Percentiles rank a stretch among this genome's conserved stretches.
Evolutionary conservation across 2,888 invertebrate genomes (phyloP).

Genomic region (Eristalis tenax): DNA sequence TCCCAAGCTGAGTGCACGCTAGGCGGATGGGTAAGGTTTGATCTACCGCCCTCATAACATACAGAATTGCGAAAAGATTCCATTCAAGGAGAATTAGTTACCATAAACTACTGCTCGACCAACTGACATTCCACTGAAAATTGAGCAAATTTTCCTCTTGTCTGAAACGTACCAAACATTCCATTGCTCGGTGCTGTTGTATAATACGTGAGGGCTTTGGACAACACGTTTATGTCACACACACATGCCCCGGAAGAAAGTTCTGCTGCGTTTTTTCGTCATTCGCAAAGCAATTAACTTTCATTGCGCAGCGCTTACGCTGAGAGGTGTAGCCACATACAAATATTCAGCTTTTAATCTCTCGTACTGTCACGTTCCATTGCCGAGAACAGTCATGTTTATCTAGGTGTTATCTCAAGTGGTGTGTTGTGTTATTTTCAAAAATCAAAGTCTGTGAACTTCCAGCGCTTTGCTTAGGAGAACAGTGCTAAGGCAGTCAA

Average conservation of each 20-base stretch:
- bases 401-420: not conserved
- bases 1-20: too few relatives aligned
- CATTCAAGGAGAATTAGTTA: too few relatives aligned
- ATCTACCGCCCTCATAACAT: too few relatives aligned
- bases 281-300: not conserved
- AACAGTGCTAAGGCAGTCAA: too few relatives aligned
- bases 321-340: not conserved
- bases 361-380: not conserved
- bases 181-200: not conserved
- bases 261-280: not conserved
- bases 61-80: too few relatives aligned
- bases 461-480: too few relatives aligned
- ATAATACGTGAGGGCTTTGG: not conserved
- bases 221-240: not conserved
- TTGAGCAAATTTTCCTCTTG: too few relatives aligned
- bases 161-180: not conserved
- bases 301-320: not conserved
- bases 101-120: not conserved
- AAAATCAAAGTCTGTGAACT: too few relatives aligned
- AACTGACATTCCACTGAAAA: too few relatives aligned
- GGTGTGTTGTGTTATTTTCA: too few relatives aligned
- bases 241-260: not conserved
- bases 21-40: too few relatives aligned
- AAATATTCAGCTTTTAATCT: not conserved
- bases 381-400: not conserved